These are phyloP conservation scores for Eurystomus gularis DNA, from an alignment of 2,113 vertebrate genomes.

Conservation along the genomic window DNA sequence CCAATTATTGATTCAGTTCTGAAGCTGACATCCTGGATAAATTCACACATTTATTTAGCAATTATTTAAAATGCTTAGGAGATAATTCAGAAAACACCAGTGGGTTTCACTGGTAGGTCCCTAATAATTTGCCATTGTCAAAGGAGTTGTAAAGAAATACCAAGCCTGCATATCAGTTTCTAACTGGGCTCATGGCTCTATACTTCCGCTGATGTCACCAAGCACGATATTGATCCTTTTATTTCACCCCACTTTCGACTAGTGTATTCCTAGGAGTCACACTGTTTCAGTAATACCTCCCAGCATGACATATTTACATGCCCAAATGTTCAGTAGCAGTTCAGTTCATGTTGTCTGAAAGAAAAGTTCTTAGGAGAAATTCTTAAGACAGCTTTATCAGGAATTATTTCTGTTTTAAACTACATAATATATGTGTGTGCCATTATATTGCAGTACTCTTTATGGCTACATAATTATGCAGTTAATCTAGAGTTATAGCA, in stretches of 20 bases:
- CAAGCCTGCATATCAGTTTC: not conserved
- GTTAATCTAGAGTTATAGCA: not conserved
- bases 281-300: not conserved
- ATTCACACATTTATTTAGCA: not conserved
- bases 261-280: not conserved
- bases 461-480: not conserved
- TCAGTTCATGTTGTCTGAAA: not conserved
- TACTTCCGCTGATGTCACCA: not conserved
- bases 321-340: not conserved
- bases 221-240: not conserved
- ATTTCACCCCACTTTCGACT: not conserved
- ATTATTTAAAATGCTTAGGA: not conserved
- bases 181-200: not conserved
- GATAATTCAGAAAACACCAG: not conserved
- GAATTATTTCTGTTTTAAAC: not conserved
- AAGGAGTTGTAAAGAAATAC: not conserved
- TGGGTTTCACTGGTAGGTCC: not conserved
- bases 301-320: not conserved
- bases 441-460: not conserved
- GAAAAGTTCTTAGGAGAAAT: not conserved
- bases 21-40: not conserved
- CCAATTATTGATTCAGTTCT: not conserved
- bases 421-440: not conserved
- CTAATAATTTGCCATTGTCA: not conserved
- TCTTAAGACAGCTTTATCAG: not conserved